Base-by-base conservation (phyloP, 2,113 vertebrate species). In the Colinus virginianus region DNA sequence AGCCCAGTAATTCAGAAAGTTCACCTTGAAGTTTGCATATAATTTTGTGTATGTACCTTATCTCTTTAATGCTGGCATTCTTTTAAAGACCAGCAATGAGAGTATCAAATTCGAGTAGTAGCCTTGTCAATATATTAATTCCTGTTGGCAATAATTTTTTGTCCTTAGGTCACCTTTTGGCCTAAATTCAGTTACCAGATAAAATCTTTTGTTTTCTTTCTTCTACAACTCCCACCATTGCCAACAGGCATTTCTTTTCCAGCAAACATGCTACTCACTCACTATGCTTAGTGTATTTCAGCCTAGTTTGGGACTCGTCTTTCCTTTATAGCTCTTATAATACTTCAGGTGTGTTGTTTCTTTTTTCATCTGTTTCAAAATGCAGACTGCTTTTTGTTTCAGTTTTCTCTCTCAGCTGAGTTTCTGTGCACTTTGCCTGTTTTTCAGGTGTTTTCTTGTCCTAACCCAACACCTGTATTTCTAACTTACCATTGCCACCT, bases 11-110 rank as follows among this genome's bases (percentile, higher is more conserved):
- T 93, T 94, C 87, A 78, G 43, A 71, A 96, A 95, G 87, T 96
- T 97, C 96, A 96, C 96, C 95, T 96, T 97, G 88, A 95, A 90
- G n/a, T 90, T 93, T 83, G 25, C 30, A 64, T 78, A 76, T 81
- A 45, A 92, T 94, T 96, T 94, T 95, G 72, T 95, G 13, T 21
- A 15, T 71, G 72, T 6, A 78, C 74, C 22, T 87, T 90, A 67
- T 93, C 48, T 87, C 92, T 48, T 95, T 90, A 66, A 70, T 77
- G 79, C 21, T 72, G 70, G 18, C 63, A 49, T 71, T 90, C 28
- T 59, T 88, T 90, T 87, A 86, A 76, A 90, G 43, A 62, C 8
- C 22, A 62, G 71, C 67, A 92, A 66, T 66, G 46, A 79, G 83
- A n/a, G 7, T 67, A 51, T 87, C 32, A 38, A 28, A 49, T 55